Conservation (phyloP, 2,797 vertebrate genomes). For the Otus scops region DNA sequence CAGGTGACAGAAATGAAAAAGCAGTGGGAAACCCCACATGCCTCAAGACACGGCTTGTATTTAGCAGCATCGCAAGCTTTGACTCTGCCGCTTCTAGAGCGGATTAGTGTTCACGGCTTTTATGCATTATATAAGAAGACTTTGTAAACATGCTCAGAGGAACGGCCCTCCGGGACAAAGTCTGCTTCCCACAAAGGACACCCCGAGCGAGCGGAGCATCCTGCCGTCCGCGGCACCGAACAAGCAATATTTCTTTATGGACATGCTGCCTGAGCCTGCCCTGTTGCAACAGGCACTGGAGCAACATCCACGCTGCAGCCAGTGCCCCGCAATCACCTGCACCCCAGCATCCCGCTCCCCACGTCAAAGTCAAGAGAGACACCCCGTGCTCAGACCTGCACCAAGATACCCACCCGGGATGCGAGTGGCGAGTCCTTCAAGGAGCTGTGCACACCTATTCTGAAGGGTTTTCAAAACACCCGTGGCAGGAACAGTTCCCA, state of each 20-base stretch:
- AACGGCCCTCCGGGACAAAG: background rate
- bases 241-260: fast-evolving
- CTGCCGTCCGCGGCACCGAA: fast-evolving
- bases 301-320: fast-evolving
- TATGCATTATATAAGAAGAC: background rate
- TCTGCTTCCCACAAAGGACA: background rate
- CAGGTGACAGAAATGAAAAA: background rate
- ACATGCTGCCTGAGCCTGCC: background rate
- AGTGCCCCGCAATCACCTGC: background rate
- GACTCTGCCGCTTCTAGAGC: background rate
- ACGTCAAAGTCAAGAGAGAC: background rate
- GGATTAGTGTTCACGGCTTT: background rate
- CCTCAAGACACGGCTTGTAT: background rate
- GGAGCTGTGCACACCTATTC: background rate
- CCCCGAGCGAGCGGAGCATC: background rate
- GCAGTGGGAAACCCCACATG: background rate
- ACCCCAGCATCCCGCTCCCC: background rate
- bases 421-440: fast-evolving
- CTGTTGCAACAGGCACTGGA: background rate
- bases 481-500: background rate
- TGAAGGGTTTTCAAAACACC: fast-evolving
- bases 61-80: background rate
- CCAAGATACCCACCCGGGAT: fast-evolving
- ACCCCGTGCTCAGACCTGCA: background rate
- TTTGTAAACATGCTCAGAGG: background rate